phyloP scores from a whole-genome alignment of 2,888 invertebrate species.

The Agonopterix arenella region DNA sequence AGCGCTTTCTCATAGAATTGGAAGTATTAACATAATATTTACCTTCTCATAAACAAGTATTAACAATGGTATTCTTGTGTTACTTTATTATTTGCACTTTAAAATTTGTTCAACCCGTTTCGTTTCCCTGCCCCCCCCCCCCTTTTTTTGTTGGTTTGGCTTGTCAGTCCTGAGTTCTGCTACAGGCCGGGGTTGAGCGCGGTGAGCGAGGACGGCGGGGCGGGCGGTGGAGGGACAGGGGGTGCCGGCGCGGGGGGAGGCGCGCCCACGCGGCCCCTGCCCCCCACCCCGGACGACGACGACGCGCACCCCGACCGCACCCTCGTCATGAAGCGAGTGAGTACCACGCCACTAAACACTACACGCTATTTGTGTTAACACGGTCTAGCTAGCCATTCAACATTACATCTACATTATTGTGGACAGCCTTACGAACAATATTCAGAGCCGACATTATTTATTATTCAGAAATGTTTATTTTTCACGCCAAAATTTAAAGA shows the following conservation, averaged over 20 bases:
- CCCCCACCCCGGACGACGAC: conserved; percentile 96
- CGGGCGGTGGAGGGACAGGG: conserved; percentile 22
- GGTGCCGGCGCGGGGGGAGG: conserved; percentile 61
- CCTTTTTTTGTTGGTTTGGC: conserved; percentile 44
- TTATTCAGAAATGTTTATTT: conserved; percentile 13
- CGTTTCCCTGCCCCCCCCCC: conserved; percentile 27
- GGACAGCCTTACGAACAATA: neutral
- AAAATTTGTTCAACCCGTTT: conserved; percentile 5
- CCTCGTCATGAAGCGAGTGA: conserved; percentile 94
- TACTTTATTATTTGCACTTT: conserved; percentile 4
- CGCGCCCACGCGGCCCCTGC: conserved; percentile 94
- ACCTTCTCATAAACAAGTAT: too few relatives aligned
- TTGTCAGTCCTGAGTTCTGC: conserved; percentile 88
- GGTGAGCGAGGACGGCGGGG: conserved; percentile 67
- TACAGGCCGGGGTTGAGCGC: conserved; percentile 85
- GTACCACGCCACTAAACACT: conserved; percentile 40
- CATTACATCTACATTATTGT: neutral
- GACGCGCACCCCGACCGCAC: conserved; percentile 89
- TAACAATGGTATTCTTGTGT: neutral
- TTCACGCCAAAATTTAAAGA: conserved; percentile 70
- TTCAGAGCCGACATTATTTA: neutral
- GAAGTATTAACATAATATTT: too few relatives aligned
- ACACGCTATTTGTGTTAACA: conserved; percentile 20
- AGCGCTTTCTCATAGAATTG: too few relatives aligned
- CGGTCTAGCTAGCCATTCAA: neutral